phyloP scores from a whole-genome alignment of 2,888 invertebrate species.

The Nomada lathburiana region DNA sequence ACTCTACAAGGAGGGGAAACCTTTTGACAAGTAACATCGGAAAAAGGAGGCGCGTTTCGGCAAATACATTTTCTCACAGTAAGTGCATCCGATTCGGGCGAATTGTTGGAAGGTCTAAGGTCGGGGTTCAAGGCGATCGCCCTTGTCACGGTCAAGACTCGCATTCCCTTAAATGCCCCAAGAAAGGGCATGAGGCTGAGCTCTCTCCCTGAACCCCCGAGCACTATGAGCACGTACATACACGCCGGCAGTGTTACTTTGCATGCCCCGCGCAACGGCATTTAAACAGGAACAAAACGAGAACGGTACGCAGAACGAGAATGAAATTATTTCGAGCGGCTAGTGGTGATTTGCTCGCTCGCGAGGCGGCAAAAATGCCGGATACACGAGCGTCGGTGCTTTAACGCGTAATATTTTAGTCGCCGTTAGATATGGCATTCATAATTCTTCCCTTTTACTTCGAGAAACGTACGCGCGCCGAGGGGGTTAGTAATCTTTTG shows the following conservation, averaged over 20 bases:
- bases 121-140: constrained; percentile 63
- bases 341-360: constrained; percentile 51
- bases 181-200: constrained; percentile 29
- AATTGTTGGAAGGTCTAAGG: constrained; percentile 24
- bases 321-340: constrained; percentile 69
- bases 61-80: background rate
- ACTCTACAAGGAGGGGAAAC: too few species aligned
- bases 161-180: constrained; percentile 57
- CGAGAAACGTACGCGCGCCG: background rate
- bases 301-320: constrained; percentile 61
- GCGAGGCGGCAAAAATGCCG: constrained; percentile 23
- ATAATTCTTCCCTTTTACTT: constrained; percentile 7
- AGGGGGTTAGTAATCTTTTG: background rate
- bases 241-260: constrained; percentile 65
- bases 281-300: constrained; percentile 68
- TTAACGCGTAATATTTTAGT: constrained; percentile 45
- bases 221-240: constrained; percentile 59
- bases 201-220: constrained; percentile 37
- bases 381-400: constrained; percentile 7
- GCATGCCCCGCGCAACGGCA: constrained; percentile 61
- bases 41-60: background rate
- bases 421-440: constrained; percentile 2
- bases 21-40: too few species aligned
- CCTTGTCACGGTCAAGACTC: constrained; percentile 53
- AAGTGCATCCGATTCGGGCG: constrained; percentile 32